Conservation (phyloP, 1,140 invertebrate species). For the Drosophila lacertosa region DNA sequence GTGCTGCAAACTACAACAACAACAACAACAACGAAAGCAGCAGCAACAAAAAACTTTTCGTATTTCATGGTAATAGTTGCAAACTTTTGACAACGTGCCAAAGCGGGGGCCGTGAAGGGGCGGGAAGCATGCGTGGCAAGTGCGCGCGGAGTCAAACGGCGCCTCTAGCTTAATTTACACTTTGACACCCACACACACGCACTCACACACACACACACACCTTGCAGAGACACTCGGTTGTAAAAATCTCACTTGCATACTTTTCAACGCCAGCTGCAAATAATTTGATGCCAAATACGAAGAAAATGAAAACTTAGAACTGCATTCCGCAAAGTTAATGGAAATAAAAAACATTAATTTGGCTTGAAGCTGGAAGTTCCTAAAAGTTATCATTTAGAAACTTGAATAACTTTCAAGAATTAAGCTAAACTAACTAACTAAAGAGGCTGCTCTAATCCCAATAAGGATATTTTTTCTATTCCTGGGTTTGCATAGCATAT, state of each 20-base stretch:
- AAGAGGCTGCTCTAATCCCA: no score
- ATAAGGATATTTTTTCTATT: no score
- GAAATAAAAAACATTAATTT: not conserved
- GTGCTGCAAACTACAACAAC: conserved; percentile 27
- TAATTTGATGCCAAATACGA: conserved; percentile 7
- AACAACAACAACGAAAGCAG: conserved; percentile 10
- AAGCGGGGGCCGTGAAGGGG: not conserved
- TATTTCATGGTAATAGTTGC: conserved; percentile 70
- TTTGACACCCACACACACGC: conserved; percentile 24
- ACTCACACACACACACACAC: conserved; percentile 12
- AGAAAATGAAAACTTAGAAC: not conserved
- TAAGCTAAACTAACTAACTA: no score
- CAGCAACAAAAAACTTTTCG: conserved; percentile 42
- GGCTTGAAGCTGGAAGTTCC: no score
- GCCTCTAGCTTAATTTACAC: conserved; percentile 38
- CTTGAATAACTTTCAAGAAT: no score
- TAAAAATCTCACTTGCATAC: no score
- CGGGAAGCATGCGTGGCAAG: not conserved
- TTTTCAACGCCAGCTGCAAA: conserved; percentile 6
- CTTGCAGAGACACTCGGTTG: not conserved
- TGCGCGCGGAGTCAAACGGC: conserved; percentile 10
- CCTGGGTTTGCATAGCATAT: no score
- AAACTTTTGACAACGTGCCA: conserved; percentile 30
- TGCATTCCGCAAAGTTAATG: not conserved
- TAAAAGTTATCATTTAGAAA: no score